Conservation (phyloP, 2,113 vertebrate genomes). For the Campylomormyrus numenius region DNA sequence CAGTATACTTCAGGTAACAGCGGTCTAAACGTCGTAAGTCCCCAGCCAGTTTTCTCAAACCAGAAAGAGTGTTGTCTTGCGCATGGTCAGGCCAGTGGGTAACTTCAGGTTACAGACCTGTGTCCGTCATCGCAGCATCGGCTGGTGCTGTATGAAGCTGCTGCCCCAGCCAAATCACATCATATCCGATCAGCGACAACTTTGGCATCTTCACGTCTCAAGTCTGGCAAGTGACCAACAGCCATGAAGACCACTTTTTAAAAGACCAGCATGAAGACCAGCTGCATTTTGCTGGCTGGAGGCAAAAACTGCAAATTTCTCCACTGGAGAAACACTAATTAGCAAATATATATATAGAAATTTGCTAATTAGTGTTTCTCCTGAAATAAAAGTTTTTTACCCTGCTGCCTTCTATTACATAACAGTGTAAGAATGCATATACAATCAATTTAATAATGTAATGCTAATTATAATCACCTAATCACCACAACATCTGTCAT, state of each 20-base stretch:
- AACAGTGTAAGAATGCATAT: not conserved
- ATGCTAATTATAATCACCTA: not conserved
- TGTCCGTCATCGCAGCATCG: not conserved
- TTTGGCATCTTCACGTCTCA: not conserved
- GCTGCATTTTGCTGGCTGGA: not conserved
- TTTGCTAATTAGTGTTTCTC: no score
- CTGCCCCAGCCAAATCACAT: not conserved
- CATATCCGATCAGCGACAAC: not conserved
- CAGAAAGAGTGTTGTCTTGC: not conserved
- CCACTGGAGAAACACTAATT: not conserved
- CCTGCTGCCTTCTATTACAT: not conserved
- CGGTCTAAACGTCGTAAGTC: not conserved
- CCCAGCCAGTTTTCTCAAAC: not conserved
- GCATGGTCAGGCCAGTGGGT: not conserved
- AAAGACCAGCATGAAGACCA: not conserved
- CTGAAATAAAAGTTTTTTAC: not conserved
- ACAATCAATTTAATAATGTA: not conserved
- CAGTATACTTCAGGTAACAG: not conserved
- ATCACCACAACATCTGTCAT: not conserved
- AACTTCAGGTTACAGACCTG: not conserved
- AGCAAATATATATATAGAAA: not conserved
- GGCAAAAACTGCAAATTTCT: not conserved
- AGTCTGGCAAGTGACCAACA: not conserved
- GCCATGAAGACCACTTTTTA: not conserved
- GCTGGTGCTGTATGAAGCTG: not conserved